Percentiles rank a stretch among this genome's conserved stretches.
phyloP scores from a whole-genome alignment of 2,888 invertebrate species.

The Drosophila neonasuta region DNA sequence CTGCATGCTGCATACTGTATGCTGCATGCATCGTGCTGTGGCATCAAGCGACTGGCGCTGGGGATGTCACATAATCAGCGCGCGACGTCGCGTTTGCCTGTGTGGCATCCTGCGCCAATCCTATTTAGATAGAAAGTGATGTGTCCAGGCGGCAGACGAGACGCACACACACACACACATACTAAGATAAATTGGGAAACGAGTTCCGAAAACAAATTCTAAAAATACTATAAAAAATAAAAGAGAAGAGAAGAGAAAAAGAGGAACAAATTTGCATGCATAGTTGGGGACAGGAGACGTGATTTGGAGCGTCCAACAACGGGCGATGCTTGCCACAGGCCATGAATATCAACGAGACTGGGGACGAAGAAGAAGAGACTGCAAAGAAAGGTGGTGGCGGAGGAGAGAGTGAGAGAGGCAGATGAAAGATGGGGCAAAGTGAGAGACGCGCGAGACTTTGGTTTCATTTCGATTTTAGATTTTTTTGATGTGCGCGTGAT shows the following conservation, averaged over 20 bases:
- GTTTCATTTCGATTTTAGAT: constrained; percentile 52
- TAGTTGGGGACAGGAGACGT: constrained; percentile 41
- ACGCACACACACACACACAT: constrained; percentile 14
- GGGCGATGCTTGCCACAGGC: constrained; percentile 24
- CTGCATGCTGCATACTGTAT: neutral
- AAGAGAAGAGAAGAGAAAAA: constrained; percentile 4
- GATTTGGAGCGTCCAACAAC: constrained; percentile 58
- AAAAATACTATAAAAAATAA: constrained; percentile 43
- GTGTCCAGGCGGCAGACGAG: constrained; percentile 60
- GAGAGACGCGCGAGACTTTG: constrained; percentile 17
- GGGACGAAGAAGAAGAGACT: no score
- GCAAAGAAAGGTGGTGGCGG: neutral
- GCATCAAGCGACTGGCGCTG: neutral
- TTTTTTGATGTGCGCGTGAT: constrained; percentile 41
- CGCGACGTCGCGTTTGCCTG: constrained; percentile 30
- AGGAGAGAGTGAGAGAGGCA: neutral
- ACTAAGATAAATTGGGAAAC: constrained; percentile 51
- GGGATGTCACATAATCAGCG: constrained; percentile 62
- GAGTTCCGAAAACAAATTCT: constrained; percentile 59
- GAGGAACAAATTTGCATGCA: constrained; percentile 53
- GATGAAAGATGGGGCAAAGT: neutral
- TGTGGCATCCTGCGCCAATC: constrained; percentile 69
- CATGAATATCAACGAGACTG: constrained; percentile 55
- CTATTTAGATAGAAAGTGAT: constrained; percentile 74
- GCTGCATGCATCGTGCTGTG: neutral